Conservation (phyloP, 2,113 vertebrate genomes). For the Cebus imitator region DNA sequence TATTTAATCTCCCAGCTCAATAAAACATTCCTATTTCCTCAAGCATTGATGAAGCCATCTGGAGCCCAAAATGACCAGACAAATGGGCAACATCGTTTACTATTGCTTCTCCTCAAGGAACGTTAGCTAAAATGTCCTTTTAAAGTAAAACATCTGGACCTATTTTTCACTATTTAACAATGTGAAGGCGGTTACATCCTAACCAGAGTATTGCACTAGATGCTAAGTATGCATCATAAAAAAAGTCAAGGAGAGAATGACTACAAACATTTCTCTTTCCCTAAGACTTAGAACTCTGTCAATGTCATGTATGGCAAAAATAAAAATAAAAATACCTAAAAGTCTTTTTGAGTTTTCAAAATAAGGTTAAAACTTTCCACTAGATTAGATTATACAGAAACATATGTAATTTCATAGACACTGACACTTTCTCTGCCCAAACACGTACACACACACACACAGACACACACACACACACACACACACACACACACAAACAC, state of each 20-base stretch:
- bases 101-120: slow-evolving; percentile 41
- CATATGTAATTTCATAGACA: not conserved
- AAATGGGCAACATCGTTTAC: slow-evolving; percentile 61
- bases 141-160: slow-evolving; percentile 63
- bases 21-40: slow-evolving; percentile 57
- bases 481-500: not conserved
- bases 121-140: slow-evolving; percentile 56
- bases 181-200: not conserved
- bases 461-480: no score
- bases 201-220: not conserved
- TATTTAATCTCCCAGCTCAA: slow-evolving; percentile 61
- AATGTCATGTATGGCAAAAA: not conserved
- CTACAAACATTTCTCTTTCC: not conserved
- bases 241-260: not conserved
- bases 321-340: not conserved
- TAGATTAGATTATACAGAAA: not conserved
- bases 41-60: slow-evolving; percentile 68
- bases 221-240: not conserved
- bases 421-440: not conserved
- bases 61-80: slow-evolving; percentile 69
- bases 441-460: no score
- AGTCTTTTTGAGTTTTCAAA: not conserved
- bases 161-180: slow-evolving; percentile 67
- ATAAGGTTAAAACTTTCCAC: not conserved
- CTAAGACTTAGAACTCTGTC: not conserved